These are phyloP conservation scores for Lagodon rhomboides DNA, from an alignment of 2,797 vertebrate genomes.

Conservation along the genomic window DNA sequence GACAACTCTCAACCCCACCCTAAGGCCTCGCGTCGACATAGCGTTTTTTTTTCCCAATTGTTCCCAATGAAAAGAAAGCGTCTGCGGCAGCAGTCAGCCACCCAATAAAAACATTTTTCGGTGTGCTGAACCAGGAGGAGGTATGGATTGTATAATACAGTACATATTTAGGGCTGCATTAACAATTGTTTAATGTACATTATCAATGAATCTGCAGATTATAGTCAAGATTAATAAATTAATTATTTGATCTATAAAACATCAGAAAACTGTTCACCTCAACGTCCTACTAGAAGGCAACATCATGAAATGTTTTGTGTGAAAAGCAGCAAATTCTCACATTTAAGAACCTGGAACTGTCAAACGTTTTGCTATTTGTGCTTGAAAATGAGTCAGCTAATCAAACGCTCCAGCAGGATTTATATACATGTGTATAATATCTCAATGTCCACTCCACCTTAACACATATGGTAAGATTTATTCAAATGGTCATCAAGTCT, in stretches of 20 bases:
- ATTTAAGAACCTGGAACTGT: background rate
- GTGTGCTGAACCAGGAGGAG: background rate
- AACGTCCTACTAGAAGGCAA: background rate
- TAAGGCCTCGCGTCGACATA: too few relatives aligned
- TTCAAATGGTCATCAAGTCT: background rate
- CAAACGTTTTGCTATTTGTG: background rate
- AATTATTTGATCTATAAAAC: background rate
- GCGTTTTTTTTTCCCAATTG: too few relatives aligned
- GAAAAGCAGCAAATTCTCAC: background rate
- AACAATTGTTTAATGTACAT: background rate
- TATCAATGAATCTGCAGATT: background rate
- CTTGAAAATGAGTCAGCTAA: background rate
- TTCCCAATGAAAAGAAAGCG: too few relatives aligned
- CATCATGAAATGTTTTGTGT: background rate
- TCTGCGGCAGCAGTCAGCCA: too few relatives aligned
- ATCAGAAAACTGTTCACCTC: background rate
- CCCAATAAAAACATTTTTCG: too few relatives aligned
- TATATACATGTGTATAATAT: background rate
- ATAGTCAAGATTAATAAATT: background rate
- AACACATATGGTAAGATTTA: background rate
- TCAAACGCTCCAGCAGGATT: background rate
- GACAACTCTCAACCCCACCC: background rate
- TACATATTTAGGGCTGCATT: background rate
- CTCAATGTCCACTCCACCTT: background rate
- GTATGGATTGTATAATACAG: too few relatives aligned